phyloP scores from a whole-genome alignment of 2,888 invertebrate genomes.

The Zelleria hepariella region DNA sequence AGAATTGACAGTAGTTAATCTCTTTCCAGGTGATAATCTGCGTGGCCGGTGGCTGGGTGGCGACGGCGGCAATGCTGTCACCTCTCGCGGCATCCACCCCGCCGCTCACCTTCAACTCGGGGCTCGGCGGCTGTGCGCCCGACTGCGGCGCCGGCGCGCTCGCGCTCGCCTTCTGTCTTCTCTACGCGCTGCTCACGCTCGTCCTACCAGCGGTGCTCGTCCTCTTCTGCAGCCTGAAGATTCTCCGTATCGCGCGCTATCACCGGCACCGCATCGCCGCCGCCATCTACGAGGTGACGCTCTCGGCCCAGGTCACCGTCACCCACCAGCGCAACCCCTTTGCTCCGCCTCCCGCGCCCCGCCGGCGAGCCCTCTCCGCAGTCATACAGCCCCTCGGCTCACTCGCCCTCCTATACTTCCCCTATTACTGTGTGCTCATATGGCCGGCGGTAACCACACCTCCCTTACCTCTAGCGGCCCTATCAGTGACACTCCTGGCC shows the following conservation, averaged over 20 bases:
- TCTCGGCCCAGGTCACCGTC: conserved; percentile 87
- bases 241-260: conserved; percentile 77
- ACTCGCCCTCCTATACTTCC: conserved; percentile 79
- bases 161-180: conserved; percentile 75
- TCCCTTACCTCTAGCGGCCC: conserved; percentile 62
- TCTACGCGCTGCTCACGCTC: conserved; percentile 76
- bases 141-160: conserved; percentile 75
- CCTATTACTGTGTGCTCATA: conserved; percentile 79
- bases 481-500: conserved; percentile 76
- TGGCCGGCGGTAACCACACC: conserved; percentile 71
- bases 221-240: conserved; percentile 80
- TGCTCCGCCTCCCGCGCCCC: conserved; percentile 77
- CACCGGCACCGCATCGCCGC: conserved; percentile 88
- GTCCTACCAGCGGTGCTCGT: conserved; percentile 78
- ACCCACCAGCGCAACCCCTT: conserved; percentile 87
- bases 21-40: conserved; percentile 73
- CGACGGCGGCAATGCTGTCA: conserved; percentile 73
- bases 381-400: conserved; percentile 82
- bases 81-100: conserved; percentile 74
- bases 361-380: conserved; percentile 75
- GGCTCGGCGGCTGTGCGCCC: conserved; percentile 77
- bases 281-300: conserved; percentile 86
- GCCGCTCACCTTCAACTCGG: conserved; percentile 53
- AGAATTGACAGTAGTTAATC: conserved; percentile 10
- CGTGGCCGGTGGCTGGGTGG: conserved; percentile 77